A percentile compares a stretch with the other conserved stretches of the same genome.
Conservation (phyloP, 2,113 vertebrate species). For the Halichoeres trimaculatus region DNA sequence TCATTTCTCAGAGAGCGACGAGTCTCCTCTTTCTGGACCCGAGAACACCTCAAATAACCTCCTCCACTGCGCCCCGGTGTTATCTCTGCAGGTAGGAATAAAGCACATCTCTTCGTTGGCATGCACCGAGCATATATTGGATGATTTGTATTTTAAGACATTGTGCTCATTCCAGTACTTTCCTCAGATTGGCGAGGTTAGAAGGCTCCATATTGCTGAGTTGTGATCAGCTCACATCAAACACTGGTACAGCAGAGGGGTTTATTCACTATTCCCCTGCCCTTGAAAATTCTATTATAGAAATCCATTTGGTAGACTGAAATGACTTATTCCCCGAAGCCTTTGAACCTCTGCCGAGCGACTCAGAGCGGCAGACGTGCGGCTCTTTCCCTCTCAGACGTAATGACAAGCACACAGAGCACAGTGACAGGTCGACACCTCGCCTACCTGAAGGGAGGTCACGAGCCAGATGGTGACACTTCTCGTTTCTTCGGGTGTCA, state of each 20-base stretch:
- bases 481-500: conserved; percentile 33
- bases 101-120: not conserved
- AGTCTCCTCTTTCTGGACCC: not conserved
- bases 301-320: conserved; percentile 71
- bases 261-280: conserved; percentile 61
- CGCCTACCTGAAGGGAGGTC: conserved; percentile 58
- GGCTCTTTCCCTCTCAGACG: conserved; percentile 43
- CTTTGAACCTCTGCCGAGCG: conserved; percentile 62
- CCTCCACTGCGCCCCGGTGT: not conserved
- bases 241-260: conserved; percentile 44
- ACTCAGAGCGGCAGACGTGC: conserved; percentile 42
- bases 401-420: conserved; percentile 49
- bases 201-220: conserved; percentile 38
- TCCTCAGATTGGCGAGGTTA: conserved; percentile 20
- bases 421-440: conserved; percentile 66
- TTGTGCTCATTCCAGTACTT: conserved; percentile 27
- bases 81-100: conserved; percentile 15
- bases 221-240: conserved; percentile 68
- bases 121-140: conserved; percentile 6
- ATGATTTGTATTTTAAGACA: conserved; percentile 50
- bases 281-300: conserved; percentile 76
- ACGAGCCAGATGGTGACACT: conserved; percentile 39
- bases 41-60: not conserved
- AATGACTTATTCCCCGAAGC: conserved; percentile 71
- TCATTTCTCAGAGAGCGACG: not conserved